phyloP scores from a whole-genome alignment of 2,888 invertebrate species.

The Zaprionus bogoriensis region DNA sequence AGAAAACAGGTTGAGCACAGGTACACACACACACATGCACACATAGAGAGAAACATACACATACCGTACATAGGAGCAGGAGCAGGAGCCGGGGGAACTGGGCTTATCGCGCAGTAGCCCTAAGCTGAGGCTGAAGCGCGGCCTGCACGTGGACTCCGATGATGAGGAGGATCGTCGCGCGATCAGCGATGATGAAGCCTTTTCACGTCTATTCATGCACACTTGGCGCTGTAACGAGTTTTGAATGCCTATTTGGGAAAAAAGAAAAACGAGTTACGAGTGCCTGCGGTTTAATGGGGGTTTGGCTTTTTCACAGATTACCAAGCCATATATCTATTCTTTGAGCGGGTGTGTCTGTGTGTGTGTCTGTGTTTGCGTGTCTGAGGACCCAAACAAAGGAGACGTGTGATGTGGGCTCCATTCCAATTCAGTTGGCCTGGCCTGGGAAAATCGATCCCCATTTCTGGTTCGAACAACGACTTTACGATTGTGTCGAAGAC shows the following conservation, averaged over 20 bases:
- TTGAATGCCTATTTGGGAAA: constrained; percentile 44
- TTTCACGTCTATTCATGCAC: constrained; percentile 52
- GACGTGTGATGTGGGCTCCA: constrained; percentile 57
- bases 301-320: constrained; percentile 78
- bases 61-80: too few species aligned
- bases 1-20: constrained; percentile 72
- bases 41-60: constrained; percentile 12
- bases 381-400: constrained; percentile 47
- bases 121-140: constrained; percentile 54
- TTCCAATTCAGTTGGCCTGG: constrained; percentile 32
- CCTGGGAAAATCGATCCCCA: constrained; percentile 53
- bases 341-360: constrained; percentile 11
- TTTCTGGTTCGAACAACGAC: too few species aligned
- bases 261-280: constrained; percentile 64
- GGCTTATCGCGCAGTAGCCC: constrained; percentile 58
- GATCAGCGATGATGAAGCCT: constrained; percentile 58
- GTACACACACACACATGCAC: constrained; percentile 45
- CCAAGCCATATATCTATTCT: constrained; percentile 63
- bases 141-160: constrained; percentile 65
- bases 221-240: constrained; percentile 70
- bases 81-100: constrained; percentile 5
- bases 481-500: too few species aligned
- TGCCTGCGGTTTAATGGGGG: constrained; percentile 73
- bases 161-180: constrained; percentile 25
- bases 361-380: constrained; percentile 13